A percentile compares a stretch with the other conserved stretches of the same genome.
phyloP scores from a whole-genome alignment of 2,113 vertebrate species.

The Gracilinanus agilis region DNA sequence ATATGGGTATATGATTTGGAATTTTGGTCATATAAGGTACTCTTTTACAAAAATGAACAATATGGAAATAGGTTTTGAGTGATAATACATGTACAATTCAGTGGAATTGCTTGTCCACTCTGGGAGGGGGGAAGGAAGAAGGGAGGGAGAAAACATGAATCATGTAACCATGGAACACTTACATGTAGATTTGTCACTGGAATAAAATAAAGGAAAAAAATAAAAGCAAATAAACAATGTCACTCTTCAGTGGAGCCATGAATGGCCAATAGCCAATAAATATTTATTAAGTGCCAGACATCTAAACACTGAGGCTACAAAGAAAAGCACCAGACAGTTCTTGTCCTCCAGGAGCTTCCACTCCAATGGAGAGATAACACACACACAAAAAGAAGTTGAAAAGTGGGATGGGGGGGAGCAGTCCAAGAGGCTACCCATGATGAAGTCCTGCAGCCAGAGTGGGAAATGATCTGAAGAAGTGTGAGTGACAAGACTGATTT shows the following conservation, averaged over 20 bases:
- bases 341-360: not conserved
- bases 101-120: too few relatives aligned
- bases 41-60: too few relatives aligned
- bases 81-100: too few relatives aligned
- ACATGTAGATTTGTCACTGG: too few relatives aligned
- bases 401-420: not conserved
- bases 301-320: not conserved
- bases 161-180: too few relatives aligned
- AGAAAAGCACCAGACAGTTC: not conserved
- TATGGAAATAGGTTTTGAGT: too few relatives aligned
- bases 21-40: too few relatives aligned
- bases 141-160: too few relatives aligned
- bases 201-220: too few relatives aligned
- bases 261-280: not conserved
- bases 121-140: too few relatives aligned
- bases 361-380: not conserved
- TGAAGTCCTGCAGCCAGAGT: not conserved
- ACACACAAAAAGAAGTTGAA: not conserved
- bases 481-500: not conserved
- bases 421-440: not conserved
- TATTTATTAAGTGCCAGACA: not conserved
- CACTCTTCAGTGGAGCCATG: not conserved
- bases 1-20: too few relatives aligned
- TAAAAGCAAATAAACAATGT: not conserved
- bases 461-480: not conserved